Conservation (phyloP, 2,797 vertebrate species). For the Anniella stebbinsi region DNA sequence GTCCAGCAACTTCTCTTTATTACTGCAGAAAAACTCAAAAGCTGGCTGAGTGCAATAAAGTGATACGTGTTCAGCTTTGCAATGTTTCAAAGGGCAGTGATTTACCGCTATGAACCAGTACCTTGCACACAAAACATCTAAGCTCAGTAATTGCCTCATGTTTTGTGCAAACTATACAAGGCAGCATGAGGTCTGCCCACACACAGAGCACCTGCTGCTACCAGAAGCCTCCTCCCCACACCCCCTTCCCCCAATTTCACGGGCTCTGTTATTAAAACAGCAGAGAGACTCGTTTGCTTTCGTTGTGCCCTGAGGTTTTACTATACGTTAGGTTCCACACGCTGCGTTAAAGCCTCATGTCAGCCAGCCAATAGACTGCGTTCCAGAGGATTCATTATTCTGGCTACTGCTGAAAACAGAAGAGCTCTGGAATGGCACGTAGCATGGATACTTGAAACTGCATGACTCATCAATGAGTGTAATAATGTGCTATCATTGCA, state of each 20-base stretch:
- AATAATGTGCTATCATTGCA: slow-evolving; percentile 34
- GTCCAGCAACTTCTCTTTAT: slow-evolving; percentile 76
- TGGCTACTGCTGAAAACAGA: slow-evolving; percentile 35
- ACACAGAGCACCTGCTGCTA: slow-evolving; percentile 28
- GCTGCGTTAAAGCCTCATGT: slow-evolving; percentile 1
- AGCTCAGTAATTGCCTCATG: slow-evolving; percentile 54
- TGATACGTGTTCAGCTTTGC: slow-evolving; percentile 65
- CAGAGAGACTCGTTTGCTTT: accelerated
- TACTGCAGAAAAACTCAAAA: slow-evolving; percentile 76
- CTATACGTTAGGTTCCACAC: background rate
- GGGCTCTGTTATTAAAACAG: background rate
- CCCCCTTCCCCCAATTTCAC: background rate
- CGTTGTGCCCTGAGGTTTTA: background rate
- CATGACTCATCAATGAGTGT: slow-evolving; percentile 29
- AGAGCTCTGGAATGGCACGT: background rate
- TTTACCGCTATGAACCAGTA: slow-evolving; percentile 53
- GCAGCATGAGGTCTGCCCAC: slow-evolving; percentile 32
- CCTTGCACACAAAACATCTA: slow-evolving; percentile 49
- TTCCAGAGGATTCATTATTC: background rate
- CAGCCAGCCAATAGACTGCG: slow-evolving; percentile 16
- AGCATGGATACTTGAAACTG: slow-evolving; percentile 15
- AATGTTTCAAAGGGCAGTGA: slow-evolving; percentile 67
- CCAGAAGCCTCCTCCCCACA: slow-evolving; percentile 1
- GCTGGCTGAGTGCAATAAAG: slow-evolving; percentile 74
- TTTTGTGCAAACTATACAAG: slow-evolving; percentile 46